These are phyloP conservation scores for Eudorcas thomsonii DNA, from an alignment of 2,113 vertebrate species.

Conservation along the genomic window DNA sequence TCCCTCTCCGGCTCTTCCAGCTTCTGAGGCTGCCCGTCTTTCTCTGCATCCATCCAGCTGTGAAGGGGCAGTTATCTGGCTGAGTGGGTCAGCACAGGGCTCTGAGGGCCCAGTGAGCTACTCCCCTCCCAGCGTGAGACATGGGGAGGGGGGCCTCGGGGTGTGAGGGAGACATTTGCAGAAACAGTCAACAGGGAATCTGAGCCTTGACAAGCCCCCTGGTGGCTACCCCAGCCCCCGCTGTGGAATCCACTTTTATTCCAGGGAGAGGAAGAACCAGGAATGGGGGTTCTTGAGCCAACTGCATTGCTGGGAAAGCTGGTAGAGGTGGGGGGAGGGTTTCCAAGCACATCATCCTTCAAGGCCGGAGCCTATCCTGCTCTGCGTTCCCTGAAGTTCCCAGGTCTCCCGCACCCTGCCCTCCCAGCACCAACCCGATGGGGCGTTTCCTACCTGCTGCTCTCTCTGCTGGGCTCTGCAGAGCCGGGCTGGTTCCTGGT, in stretches of 20 bases:
- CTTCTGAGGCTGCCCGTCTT: neutral
- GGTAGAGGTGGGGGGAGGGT: fast-evolving
- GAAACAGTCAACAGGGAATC: neutral
- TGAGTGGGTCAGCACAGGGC: neutral
- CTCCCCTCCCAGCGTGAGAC: neutral
- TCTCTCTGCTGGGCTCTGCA: neutral
- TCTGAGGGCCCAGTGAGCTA: neutral
- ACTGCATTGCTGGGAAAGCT: neutral
- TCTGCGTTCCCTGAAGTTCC: neutral
- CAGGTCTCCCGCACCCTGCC: neutral
- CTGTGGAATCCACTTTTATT: neutral
- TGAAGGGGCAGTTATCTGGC: neutral
- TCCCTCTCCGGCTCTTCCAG: neutral
- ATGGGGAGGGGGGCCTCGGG: neutral
- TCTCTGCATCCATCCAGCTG: neutral
- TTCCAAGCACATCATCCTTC: neutral
- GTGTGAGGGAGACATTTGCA: neutral
- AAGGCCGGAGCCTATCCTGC: neutral
- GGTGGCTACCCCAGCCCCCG: neutral
- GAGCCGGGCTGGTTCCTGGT: neutral
- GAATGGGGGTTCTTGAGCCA: neutral
- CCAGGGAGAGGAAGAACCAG: neutral
- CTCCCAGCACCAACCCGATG: too few species aligned
- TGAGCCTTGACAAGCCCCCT: neutral
- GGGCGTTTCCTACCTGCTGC: neutral